phyloP scores from a whole-genome alignment of 1,140 invertebrate genomes.

The Procambarus virginalis region DNA sequence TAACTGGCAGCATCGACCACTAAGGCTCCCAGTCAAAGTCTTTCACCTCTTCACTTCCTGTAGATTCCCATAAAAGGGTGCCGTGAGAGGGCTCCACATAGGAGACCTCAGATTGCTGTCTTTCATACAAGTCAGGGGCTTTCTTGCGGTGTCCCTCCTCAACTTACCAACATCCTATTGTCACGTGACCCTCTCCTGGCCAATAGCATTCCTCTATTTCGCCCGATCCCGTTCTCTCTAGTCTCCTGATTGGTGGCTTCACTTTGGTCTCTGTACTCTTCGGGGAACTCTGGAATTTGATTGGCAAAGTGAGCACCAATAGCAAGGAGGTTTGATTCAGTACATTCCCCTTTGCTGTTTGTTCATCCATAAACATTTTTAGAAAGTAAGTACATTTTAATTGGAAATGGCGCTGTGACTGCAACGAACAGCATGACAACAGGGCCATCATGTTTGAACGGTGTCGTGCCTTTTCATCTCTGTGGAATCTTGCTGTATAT shows the following conservation, averaged over 20 bases:
- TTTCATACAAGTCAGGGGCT: slow-evolving; percentile 35
- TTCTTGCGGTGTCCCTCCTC: slow-evolving; percentile 4
- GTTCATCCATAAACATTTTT: slow-evolving; percentile 60
- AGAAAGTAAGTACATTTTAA: slow-evolving; percentile 59
- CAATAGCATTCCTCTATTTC: slow-evolving; percentile 57
- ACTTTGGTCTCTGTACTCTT: slow-evolving; percentile 63
- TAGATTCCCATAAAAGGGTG: background rate
- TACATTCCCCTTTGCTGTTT: slow-evolving; percentile 67
- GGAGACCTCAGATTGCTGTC: slow-evolving; percentile 44
- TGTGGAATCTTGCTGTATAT: slow-evolving; percentile 59
- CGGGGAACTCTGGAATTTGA: slow-evolving; percentile 57
- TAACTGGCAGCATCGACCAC: slow-evolving; percentile 63
- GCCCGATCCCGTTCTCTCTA: slow-evolving; percentile 60
- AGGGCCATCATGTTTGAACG: slow-evolving; percentile 65
- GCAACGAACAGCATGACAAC: slow-evolving; percentile 47
- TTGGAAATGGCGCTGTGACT: slow-evolving; percentile 61
- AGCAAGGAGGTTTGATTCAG: slow-evolving; percentile 60
- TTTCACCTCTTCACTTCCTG: slow-evolving; percentile 45
- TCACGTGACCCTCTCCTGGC: slow-evolving; percentile 16
- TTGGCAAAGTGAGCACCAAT: slow-evolving; percentile 65
- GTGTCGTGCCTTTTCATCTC: slow-evolving; percentile 68
- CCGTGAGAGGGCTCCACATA: slow-evolving; percentile 31
- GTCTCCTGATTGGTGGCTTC: slow-evolving; percentile 64
- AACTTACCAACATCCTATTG: background rate
- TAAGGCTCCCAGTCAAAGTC: slow-evolving; percentile 64